Conservation (phyloP, 2,113 vertebrate genomes). For the Delphinus delphis region DNA sequence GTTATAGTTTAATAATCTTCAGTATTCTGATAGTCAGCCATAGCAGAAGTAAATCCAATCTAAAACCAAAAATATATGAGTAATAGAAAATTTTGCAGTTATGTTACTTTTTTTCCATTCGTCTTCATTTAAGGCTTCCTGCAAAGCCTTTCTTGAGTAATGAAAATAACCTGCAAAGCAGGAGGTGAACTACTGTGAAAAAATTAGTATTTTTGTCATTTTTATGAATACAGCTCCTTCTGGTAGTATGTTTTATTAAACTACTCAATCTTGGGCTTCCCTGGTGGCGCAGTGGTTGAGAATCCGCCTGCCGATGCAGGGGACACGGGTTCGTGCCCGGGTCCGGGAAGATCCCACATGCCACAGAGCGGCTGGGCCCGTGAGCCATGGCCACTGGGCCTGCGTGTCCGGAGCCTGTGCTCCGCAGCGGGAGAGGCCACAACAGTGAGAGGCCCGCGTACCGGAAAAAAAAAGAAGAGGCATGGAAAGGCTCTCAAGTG, state of each 20-base stretch:
- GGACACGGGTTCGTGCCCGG: too few relatives aligned
- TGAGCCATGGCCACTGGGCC: too few relatives aligned
- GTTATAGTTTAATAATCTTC: background rate
- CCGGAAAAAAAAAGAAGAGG: too few relatives aligned
- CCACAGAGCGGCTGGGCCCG: too few relatives aligned
- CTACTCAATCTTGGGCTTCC: background rate
- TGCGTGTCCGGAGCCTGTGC: too few relatives aligned
- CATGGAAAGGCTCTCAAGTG: accelerated
- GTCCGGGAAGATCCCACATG: too few relatives aligned
- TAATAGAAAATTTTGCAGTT: slow-evolving; percentile 25
- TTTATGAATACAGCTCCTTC: slow-evolving; percentile 49
- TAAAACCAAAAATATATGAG: slow-evolving; percentile 45
- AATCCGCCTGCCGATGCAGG: too few relatives aligned
- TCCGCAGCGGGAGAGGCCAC: too few relatives aligned
- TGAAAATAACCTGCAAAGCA: slow-evolving; percentile 42
- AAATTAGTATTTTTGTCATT: slow-evolving; percentile 58
- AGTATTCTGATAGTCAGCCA: background rate
- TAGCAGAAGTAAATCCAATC: slow-evolving; percentile 45
- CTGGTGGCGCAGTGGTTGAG: too few relatives aligned
- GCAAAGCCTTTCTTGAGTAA: slow-evolving; percentile 11
- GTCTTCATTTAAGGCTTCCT: slow-evolving; percentile 53
- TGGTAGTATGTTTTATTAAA: slow-evolving; percentile 65
- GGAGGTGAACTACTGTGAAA: slow-evolving; percentile 8
- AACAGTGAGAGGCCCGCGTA: too few relatives aligned
- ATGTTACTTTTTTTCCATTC: slow-evolving; percentile 4